Conservation (phyloP, 2,113 vertebrate genomes). For the Hypanus sabinus region DNA sequence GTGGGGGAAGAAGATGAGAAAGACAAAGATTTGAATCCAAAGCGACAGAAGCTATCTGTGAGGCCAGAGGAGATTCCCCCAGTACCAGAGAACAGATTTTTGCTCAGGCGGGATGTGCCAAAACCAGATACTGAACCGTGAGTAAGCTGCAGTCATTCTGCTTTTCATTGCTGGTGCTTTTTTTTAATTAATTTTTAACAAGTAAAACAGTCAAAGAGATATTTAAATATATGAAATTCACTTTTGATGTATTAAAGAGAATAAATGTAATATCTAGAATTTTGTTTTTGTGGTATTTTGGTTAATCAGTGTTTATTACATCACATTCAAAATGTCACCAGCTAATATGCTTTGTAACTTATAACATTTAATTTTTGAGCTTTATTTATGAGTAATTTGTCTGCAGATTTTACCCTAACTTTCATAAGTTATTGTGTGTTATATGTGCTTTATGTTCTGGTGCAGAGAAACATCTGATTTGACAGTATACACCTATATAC, state of each 20-base stretch:
- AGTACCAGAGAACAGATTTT: conserved; percentile 91
- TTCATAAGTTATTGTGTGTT: too few relatives aligned
- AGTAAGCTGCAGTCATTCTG: conserved; percentile 40
- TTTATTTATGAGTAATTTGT: too few relatives aligned
- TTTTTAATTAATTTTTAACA: too few relatives aligned
- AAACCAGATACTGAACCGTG: conserved; percentile 70
- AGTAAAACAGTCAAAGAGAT: background rate
- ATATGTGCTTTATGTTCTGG: too few relatives aligned
- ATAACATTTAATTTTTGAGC: too few relatives aligned
- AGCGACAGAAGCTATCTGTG: conserved; percentile 86
- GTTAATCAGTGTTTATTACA: background rate
- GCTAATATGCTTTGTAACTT: too few relatives aligned
- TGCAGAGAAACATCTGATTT: too few relatives aligned
- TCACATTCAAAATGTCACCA: too few relatives aligned
- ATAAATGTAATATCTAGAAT: background rate
- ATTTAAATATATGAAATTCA: background rate
- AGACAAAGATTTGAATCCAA: conserved; percentile 61
- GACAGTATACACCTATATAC: too few relatives aligned
- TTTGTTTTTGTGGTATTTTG: background rate
- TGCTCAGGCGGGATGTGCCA: conserved; percentile 74
- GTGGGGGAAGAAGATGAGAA: conserved; percentile 57
- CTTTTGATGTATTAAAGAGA: background rate
- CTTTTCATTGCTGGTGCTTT: background rate
- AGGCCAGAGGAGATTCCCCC: conserved; percentile 94
- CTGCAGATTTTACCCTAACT: too few relatives aligned